Conservation (phyloP, 1,140 invertebrate genomes). For the Theocolax elegans region DNA sequence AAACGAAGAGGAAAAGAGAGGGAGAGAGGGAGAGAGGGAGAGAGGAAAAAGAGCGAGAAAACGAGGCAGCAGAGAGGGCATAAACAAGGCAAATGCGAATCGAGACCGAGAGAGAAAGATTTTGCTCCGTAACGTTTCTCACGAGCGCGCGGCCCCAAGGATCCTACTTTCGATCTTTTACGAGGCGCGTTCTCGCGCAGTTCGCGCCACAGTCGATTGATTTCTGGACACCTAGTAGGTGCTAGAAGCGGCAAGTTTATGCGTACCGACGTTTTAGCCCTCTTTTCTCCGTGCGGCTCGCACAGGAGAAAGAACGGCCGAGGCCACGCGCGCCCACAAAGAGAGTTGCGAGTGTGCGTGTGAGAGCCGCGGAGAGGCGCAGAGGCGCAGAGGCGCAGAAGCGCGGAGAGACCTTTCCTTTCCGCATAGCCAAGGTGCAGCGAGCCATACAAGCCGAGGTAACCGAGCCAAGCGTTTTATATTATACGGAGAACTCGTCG, state of each 20-base stretch:
- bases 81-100: constrained; percentile 11
- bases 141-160: background rate
- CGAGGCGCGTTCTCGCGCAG: constrained; percentile 16
- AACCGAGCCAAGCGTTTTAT: constrained; percentile 35
- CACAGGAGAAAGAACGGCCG: no score
- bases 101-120: background rate
- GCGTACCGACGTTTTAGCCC: background rate
- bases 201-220: constrained; percentile 25
- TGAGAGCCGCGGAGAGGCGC: no score
- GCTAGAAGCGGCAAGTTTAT: constrained; percentile 12
- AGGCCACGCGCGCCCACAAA: no score
- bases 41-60: background rate
- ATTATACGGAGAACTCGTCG: constrained; percentile 34
- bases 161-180: constrained; percentile 36
- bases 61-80: background rate
- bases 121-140: constrained; percentile 13
- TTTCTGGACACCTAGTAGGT: constrained; percentile 37
- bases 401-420: constrained; percentile 61
- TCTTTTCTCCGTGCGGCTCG: no score
- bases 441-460: constrained; percentile 56
- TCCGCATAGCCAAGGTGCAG: constrained; percentile 67
- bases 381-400: background rate
- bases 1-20: background rate
- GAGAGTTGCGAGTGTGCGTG: no score
- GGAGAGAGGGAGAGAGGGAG: background rate